Base-by-base conservation (phyloP, 2,113 vertebrate species). In the Neopipo cinnamomea region DNA sequence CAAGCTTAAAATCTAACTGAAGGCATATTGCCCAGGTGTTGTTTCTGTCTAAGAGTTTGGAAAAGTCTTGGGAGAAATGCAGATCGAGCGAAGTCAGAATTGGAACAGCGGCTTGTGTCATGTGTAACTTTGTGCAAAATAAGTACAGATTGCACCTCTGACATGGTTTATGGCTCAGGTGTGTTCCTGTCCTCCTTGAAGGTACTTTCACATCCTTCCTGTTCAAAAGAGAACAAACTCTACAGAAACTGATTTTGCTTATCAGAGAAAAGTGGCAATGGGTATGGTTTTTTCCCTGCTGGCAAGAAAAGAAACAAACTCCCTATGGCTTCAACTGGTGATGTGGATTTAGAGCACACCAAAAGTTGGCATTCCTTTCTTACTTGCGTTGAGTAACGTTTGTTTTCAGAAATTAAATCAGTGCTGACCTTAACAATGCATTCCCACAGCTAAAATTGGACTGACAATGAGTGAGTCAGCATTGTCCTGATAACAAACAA, bases 261-360 rank as follows among this genome's bases (percentile, higher is more conserved):
- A 65, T 0, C 1, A 2, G 30, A 22, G 27, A 20, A 77, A 9
- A 19, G 61, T 6, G 7, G 23, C 33, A 21, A 2, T n/a, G 13
- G 28, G 5, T 14, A 1, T 53, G 5, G 46, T 83, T 56, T 61
- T 75, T 75, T 75, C 70, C n/a, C 12, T 30, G 4, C 31, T 70
- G 20, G 3, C 3, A 1, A 46, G 19, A 56, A 79, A 66, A 79
- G 31, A 44, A 70, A 8, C 25, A 67, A 70, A 9, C 2, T 85
- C 12, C 19, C 18, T 8, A 0, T 41, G 31, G 30, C 25, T 89
- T 92, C 11, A 77, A 3, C 18, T 67, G 56, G 24, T 73, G 24
- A 12, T 55, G 8, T 3, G 8, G 8, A 50, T 71, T 50, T 62
- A 62, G 7, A 80, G 12, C 14, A 27, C 20, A 55, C 9, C 9